Evolutionary conservation across 2,113 vertebrate species (phyloP), one percentile per base, ranked within the genome.

Genomic region (Sebastes fasciatus): DNA sequence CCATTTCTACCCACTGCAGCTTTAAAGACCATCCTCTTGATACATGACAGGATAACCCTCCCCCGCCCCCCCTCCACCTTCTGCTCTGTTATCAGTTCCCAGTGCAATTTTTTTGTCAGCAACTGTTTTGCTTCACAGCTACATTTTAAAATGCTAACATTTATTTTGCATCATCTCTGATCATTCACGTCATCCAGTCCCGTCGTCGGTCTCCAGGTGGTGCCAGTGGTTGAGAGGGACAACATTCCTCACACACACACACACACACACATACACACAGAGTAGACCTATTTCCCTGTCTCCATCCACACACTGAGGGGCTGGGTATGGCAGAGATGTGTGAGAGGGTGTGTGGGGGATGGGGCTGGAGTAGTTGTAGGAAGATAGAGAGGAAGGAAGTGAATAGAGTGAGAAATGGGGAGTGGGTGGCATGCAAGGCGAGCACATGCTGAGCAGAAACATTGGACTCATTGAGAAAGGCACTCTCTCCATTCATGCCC

Each of bases 361-460:
- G 93, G 92, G 92, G 77, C 63, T 88, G 57, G 79, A 90, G 90
- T 89, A 85, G 87, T 92, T 91, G 88, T 88, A 34, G 82, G 90
- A 91, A 92, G 92, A 93, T 90, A 90, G 90, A 84, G 90, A 91
- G 92, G 91, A 93, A 94, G 92, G 90, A 94, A 94, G 92, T 93
- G 93, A 94, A 93, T 89, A 92, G 92, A 93, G 92, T 91, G 90
- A 91, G 91, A 93, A 91, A 90, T 90, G 83, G 89, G 81, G 90
- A 89, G 89, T 88, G 79, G 84, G 87, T 81, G 92, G 90, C 88
- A 79, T 92, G 92, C 92, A 91, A 93, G 92, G 92, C 90, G 68
- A 93, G 91, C 93, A 95, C 94, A 95, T 95, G 94, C 94, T 95
- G 95, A 93, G 95, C 89, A 91, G 91, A 94, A 34, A 94, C 94